These are phyloP conservation scores for Machimus atricapillus DNA, from an alignment of 2,888 invertebrate species.

Conservation along the genomic window DNA sequence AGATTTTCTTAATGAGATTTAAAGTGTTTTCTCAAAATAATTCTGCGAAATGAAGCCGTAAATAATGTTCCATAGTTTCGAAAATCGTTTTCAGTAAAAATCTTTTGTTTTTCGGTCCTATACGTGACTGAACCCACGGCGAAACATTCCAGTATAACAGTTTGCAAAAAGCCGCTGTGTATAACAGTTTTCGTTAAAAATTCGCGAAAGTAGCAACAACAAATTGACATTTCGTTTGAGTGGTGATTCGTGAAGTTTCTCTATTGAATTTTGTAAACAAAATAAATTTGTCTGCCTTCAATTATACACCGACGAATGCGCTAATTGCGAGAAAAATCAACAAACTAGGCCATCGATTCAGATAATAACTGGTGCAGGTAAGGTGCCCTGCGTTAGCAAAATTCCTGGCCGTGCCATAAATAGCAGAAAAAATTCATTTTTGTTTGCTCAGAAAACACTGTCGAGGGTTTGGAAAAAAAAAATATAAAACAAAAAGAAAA, in stretches of 20 bases:
- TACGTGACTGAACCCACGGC: not conserved
- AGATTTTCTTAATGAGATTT: not conserved
- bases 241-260: constrained; percentile 14
- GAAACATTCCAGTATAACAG: not conserved
- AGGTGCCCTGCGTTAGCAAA: not conserved
- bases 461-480: not conserved
- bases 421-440: constrained; percentile 4
- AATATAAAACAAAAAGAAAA: not conserved
- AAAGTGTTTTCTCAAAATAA: not conserved
- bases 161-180: not conserved
- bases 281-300: not conserved
- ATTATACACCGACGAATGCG: not conserved
- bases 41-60: not conserved
- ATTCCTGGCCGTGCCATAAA: not conserved
- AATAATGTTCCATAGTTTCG: not conserved
- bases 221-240: constrained; percentile 16
- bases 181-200: not conserved
- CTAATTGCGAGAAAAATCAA: not conserved
- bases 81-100: not conserved
- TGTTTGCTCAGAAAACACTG: constrained; percentile 18
- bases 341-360: not conserved
- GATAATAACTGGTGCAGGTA: not conserved
- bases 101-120: not conserved
- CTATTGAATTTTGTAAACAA: constrained; percentile 16
- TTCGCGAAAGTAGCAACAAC: not conserved